A percentile compares a stretch with the other conserved stretches of the same genome.
These are phyloP conservation scores for Pyrochroa serraticornis DNA, from an alignment of 2,888 invertebrate genomes.

Conservation along the genomic window DNA sequence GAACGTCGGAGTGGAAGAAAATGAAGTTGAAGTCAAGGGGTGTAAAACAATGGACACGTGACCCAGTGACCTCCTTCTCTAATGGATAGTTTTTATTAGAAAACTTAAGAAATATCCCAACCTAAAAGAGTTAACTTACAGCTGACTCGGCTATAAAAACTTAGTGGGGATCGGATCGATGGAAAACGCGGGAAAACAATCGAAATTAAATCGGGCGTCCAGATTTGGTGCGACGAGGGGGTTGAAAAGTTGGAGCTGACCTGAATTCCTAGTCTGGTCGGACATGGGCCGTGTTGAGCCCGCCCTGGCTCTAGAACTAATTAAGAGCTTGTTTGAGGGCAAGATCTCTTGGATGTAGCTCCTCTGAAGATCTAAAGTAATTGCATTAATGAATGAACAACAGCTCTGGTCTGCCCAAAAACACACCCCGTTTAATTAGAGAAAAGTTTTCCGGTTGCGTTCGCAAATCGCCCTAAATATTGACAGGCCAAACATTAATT, in stretches of 20 bases:
- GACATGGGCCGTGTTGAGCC: conserved; percentile 18
- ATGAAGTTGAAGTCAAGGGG: conserved; percentile 10
- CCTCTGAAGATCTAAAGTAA: conserved; percentile 30
- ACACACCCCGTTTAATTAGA: conserved; percentile 14
- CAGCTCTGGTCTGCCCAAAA: conserved; percentile 13
- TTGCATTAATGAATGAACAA: conserved; percentile 33
- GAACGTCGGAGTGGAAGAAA: conserved; percentile 8
- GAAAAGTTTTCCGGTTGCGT: conserved; percentile 6
- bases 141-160: conserved; percentile 29
- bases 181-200: conserved; percentile 29
- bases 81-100: conserved; percentile 34
- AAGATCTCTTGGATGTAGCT: conserved; percentile 25
- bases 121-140: conserved; percentile 24
- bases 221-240: conserved; percentile 27
- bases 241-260: conserved; percentile 34
- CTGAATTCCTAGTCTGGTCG: conserved; percentile 31
- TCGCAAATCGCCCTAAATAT: conserved; percentile 2
- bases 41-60: conserved; percentile 30
- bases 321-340: conserved; percentile 36
- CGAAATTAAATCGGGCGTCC: conserved; percentile 33
- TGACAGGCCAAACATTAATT: neutral
- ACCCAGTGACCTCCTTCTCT: conserved; percentile 29
- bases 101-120: conserved; percentile 31
- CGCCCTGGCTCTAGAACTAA: conserved; percentile 33
- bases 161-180: conserved; percentile 11